A percentile compares a stretch with the other conserved stretches of the same genome.
Conservation (phyloP, 2,888 invertebrate genomes). For the Congeria kusceri region DNA sequence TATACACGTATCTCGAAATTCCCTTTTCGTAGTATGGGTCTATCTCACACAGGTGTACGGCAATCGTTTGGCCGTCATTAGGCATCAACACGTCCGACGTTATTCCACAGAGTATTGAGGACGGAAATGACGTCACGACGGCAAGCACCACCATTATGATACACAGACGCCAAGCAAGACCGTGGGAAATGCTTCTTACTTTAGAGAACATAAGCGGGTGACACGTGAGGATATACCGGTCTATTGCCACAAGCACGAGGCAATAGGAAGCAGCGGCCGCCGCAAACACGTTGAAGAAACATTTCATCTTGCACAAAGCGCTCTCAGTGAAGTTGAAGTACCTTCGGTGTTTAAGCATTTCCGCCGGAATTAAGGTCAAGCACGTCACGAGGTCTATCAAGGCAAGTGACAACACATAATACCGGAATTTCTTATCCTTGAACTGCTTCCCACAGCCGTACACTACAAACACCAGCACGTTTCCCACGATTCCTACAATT, state of each 20-base stretch:
- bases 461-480: conserved; percentile 47
- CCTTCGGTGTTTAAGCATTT: conserved; percentile 57
- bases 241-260: conserved; percentile 47
- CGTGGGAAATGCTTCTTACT: conserved; percentile 40
- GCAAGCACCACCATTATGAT: conserved; percentile 41
- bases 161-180: conserved; percentile 44
- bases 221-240: conserved; percentile 56
- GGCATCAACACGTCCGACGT: conserved; percentile 28
- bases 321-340: conserved; percentile 55
- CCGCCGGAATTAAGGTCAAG: conserved; percentile 53
- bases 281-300: conserved; percentile 60
- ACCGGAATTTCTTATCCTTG: conserved; percentile 55
- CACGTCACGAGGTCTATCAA: conserved; percentile 56
- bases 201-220: conserved; percentile 49
- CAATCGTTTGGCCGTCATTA: conserved; percentile 9
- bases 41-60: conserved; percentile 41
- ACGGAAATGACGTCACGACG: conserved; percentile 47
- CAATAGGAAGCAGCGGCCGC: conserved; percentile 56
- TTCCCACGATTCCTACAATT: too few relatives aligned
- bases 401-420: conserved; percentile 49
- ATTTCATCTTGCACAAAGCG: too few relatives aligned
- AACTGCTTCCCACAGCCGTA: conserved; percentile 52
- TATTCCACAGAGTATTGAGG: conserved; percentile 56
- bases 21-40: conserved; percentile 44
- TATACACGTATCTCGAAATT: conserved; percentile 37